These are phyloP conservation scores for Heliangelus exortis DNA, from an alignment of 2,797 vertebrate species.

Conservation along the genomic window DNA sequence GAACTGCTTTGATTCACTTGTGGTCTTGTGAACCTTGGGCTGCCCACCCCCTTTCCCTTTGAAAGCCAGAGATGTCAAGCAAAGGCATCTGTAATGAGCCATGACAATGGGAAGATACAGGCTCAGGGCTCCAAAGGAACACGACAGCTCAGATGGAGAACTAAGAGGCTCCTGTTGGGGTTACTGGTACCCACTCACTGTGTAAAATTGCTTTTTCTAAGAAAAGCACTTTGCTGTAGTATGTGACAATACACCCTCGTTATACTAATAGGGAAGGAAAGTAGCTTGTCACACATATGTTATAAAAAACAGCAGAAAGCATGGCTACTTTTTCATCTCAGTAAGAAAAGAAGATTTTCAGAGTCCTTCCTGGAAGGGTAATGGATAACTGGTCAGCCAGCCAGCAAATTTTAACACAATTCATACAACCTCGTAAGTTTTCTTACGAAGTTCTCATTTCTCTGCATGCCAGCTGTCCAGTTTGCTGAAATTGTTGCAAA, in stretches of 20 bases:
- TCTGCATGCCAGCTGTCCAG: background rate
- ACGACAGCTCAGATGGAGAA: background rate
- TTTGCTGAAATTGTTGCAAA: background rate
- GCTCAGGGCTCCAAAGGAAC: background rate
- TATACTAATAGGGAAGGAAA: background rate
- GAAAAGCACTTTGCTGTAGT: background rate
- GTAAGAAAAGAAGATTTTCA: background rate
- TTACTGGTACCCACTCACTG: background rate
- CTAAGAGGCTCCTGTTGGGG: background rate
- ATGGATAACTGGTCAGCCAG: background rate
- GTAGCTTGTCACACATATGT: background rate
- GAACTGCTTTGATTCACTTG: background rate
- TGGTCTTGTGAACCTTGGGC: background rate
- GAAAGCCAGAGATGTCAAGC: background rate
- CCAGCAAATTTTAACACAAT: background rate
- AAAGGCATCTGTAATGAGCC: background rate
- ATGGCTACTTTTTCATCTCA: background rate
- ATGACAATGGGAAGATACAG: background rate
- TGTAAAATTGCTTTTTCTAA: background rate
- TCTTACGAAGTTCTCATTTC: background rate
- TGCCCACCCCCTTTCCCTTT: background rate
- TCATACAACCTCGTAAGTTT: background rate
- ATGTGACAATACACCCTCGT: background rate
- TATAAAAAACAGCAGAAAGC: background rate
- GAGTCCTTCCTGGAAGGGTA: background rate